Evolutionary conservation across 2,113 vertebrate genomes (phyloP).

Genomic region (Clinocottus analis): DNA sequence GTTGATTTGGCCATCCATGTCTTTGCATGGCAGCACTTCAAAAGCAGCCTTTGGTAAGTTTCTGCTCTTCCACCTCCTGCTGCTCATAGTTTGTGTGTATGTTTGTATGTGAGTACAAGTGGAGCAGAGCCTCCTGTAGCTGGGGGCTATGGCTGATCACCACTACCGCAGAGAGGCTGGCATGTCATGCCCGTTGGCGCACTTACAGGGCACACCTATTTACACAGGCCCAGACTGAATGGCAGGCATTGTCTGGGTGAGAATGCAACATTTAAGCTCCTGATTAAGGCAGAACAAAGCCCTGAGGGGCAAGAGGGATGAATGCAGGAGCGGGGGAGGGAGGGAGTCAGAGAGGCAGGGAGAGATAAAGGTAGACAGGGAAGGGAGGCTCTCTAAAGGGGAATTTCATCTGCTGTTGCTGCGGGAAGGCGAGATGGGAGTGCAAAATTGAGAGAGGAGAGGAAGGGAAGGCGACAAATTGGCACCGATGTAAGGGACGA

Average conservation of each 20-base stretch:
- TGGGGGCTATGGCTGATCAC: conserved; percentile 69
- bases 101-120: conserved; percentile 49
- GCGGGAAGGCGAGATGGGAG: conserved; percentile 47
- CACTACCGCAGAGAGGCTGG: conserved; percentile 64
- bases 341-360: conserved; percentile 45
- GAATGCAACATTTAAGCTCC: conserved; percentile 82
- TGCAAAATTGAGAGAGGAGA: conserved; percentile 32
- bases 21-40: conserved; percentile 67
- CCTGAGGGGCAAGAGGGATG: conserved; percentile 73
- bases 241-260: conserved; percentile 78
- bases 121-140: conserved; percentile 61
- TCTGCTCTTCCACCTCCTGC: conserved; percentile 70
- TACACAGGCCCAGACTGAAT: conserved; percentile 77
- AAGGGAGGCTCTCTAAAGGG: conserved; percentile 57
- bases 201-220: conserved; percentile 81
- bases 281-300: conserved; percentile 82
- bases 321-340: conserved; percentile 60
- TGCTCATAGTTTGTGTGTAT: conserved; percentile 55
- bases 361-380: conserved; percentile 52
- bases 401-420: conserved; percentile 70
- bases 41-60: conserved; percentile 64
- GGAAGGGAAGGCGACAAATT: conserved; percentile 32
- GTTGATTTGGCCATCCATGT: conserved; percentile 64
- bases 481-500: conserved; percentile 40
- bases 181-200: conserved; percentile 75